phyloP scores from a whole-genome alignment of 1,140 invertebrate genomes.

The Rhynchophorus ferrugineus region DNA sequence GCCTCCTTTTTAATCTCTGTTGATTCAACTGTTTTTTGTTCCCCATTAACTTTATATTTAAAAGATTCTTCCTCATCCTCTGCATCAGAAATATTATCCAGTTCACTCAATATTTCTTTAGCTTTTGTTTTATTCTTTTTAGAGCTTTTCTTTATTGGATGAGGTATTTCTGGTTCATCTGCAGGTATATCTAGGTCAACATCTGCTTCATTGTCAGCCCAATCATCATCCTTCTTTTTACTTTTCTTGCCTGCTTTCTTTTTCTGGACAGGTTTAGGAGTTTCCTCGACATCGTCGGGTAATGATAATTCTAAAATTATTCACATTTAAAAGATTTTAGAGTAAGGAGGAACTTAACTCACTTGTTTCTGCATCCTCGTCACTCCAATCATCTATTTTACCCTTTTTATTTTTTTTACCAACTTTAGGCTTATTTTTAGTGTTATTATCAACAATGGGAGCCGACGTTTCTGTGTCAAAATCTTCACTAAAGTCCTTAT shows the following conservation, averaged over 20 bases:
- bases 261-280: constrained; percentile 35
- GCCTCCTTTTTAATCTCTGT: not conserved
- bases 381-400: constrained; percentile 45
- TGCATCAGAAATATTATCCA: constrained; percentile 24
- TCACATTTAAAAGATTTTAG: not conserved
- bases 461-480: constrained; percentile 44
- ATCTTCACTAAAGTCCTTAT: constrained; percentile 50
- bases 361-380: constrained; percentile 49
- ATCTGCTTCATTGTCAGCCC: constrained; percentile 34
- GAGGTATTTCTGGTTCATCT: constrained; percentile 37
- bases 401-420: constrained; percentile 43
- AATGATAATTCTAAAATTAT: constrained; percentile 11
- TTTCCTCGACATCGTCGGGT: constrained; percentile 37
- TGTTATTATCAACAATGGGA: constrained; percentile 30
- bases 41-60: constrained; percentile 28
- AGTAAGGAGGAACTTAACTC: constrained; percentile 13
- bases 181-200: constrained; percentile 34
- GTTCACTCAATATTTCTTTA: constrained; percentile 9
- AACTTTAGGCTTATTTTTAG: constrained; percentile 44
- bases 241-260: constrained; percentile 38
- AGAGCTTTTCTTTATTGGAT: constrained; percentile 35
- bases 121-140: constrained; percentile 33
- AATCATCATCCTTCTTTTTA: constrained; percentile 34
- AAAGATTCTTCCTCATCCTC: constrained; percentile 22
- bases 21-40: constrained; percentile 15